These are phyloP conservation scores for Machimus atricapillus DNA, from an alignment of 2,888 invertebrate genomes.

Conservation along the genomic window DNA sequence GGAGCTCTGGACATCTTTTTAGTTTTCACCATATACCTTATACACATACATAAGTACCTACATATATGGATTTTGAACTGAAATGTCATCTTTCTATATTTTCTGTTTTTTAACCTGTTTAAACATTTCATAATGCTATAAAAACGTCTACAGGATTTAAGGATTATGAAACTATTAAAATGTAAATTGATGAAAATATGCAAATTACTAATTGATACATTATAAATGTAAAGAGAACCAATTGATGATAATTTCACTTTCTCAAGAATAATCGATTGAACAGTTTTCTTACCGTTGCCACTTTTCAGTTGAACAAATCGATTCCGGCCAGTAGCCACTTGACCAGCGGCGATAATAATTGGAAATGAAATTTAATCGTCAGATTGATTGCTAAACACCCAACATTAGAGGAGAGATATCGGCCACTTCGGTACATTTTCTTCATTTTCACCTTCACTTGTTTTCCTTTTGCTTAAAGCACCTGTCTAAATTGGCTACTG, in stretches of 20 bases:
- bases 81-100: too few relatives aligned
- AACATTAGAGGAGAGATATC: slow-evolving; percentile 15
- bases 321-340: not conserved
- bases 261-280: not conserved
- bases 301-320: not conserved
- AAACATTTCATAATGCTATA: too few relatives aligned
- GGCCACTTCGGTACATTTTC: not conserved
- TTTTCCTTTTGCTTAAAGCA: not conserved
- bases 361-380: slow-evolving; percentile 27
- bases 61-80: too few relatives aligned
- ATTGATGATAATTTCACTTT: not conserved
- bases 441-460: slow-evolving; percentile 27
- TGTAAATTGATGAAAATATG: not conserved
- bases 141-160: not conserved
- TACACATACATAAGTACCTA: too few relatives aligned
- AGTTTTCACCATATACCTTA: too few relatives aligned
- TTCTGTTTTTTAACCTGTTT: too few relatives aligned
- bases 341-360: slow-evolving; percentile 13
- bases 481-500: slow-evolving; percentile 7
- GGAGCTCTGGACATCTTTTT: too few relatives aligned
- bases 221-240: not conserved
- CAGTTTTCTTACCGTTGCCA: not conserved
- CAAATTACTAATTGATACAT: not conserved
- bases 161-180: not conserved
- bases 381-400: slow-evolving; percentile 21